Percentiles rank a stretch among this genome's conserved stretches.
Conservation (phyloP, 2,113 vertebrate genomes). For the Triplophysa dalaica region DNA sequence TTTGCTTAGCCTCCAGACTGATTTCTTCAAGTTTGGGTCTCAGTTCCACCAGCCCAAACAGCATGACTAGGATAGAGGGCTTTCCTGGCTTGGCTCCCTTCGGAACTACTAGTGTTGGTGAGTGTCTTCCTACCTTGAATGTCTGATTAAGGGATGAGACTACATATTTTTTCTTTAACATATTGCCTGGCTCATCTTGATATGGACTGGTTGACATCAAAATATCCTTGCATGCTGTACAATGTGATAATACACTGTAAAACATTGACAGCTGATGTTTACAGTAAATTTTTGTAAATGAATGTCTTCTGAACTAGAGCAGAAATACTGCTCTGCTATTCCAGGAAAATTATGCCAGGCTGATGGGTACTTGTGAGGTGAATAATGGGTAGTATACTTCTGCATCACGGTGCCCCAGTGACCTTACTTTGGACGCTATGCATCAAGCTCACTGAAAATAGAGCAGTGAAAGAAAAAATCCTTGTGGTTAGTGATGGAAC, state of each 20-base stretch:
- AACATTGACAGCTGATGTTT: neutral
- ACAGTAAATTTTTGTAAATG: neutral
- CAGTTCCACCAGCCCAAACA: too few relatives aligned
- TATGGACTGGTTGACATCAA: neutral
- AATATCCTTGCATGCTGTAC: neutral
- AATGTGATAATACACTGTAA: neutral
- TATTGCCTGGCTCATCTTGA: neutral
- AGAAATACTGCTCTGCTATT: neutral
- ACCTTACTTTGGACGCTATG: slow-evolving; percentile 21
- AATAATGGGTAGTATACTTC: slow-evolving; percentile 14
- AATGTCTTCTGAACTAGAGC: neutral
- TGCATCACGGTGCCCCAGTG: slow-evolving; percentile 8
- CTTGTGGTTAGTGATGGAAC: slow-evolving; percentile 17
- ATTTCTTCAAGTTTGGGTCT: too few relatives aligned
- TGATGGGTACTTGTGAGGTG: slow-evolving; percentile 7
- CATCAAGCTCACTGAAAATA: slow-evolving; percentile 33
- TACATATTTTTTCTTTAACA: too few relatives aligned
- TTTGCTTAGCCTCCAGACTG: too few relatives aligned
- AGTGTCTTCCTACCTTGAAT: too few relatives aligned
- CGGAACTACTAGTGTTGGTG: too few relatives aligned
- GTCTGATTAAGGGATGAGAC: too few relatives aligned
- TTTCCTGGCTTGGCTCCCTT: too few relatives aligned
- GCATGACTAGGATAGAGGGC: too few relatives aligned
- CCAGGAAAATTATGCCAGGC: neutral
- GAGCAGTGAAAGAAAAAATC: slow-evolving; percentile 4